Base-by-base conservation (phyloP, 2,113 vertebrate genomes). In the Tachysurus fulvidraco region DNA sequence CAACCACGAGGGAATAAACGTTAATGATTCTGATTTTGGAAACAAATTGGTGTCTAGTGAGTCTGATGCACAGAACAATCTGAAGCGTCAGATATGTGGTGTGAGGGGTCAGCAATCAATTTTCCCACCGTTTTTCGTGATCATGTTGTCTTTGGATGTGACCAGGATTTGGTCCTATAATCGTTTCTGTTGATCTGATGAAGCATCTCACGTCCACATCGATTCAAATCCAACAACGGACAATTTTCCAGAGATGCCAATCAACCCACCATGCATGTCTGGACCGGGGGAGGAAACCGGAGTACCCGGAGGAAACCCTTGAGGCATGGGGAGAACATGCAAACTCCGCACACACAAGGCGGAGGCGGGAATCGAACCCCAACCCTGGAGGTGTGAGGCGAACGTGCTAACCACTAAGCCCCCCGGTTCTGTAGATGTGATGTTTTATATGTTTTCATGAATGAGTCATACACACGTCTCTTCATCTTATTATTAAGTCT, bases 401-500 rank as follows among this genome's bases (percentile, higher is more conserved):
- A n/a, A n/a, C 69, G 41, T 67, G 13, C 28, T 71, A 6, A 17
- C n/a, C n/a, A n/a, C n/a, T n/a, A n/a, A n/a, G n/a, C n/a, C n/a
- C n/a, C n/a, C n/a, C 62, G 30, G 60, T 54, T 85, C 60, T 88
- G 62, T 82, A 60, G 14, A 23, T 46, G 62, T 28, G 23, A 62
- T 44, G 50, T 36, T 36, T 36, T 36, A 80, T 64, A 62, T 84
- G 17, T 85, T 21, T 55, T 54, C 21, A 54, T 50, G 83, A 90
- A 93, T 19, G 14, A 78, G 91, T 92, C 80, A 83, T 82, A 82
- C 84, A 82, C 28, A 36, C 21, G 85, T 84, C 76, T 80, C 76
- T 57, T 88, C 81, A 81, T 81, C 28, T 25, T 44, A 55, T 78
- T 77, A 28, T 54, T 28, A 3, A 14, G 28, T 25, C n/a, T 86